Base-by-base conservation (phyloP, 2,888 invertebrate genomes). In the Terebella lapidaria region DNA sequence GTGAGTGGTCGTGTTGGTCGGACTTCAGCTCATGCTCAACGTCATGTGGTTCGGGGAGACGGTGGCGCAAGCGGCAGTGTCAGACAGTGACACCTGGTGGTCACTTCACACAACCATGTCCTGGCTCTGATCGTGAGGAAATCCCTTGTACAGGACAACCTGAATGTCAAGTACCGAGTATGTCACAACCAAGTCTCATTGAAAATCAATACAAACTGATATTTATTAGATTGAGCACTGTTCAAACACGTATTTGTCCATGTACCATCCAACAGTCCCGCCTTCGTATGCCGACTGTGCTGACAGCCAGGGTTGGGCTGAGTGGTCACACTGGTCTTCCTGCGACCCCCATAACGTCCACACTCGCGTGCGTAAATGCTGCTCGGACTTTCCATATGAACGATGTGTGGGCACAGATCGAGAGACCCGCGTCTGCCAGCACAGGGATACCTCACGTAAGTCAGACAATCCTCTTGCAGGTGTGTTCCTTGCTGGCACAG, bases 1-100 rank as follows among this genome's bases (percentile, higher is more conserved):
- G 57, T 27, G 18, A 54, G 46, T 62, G 62, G 62, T 62, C 62
- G 18, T 62, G 62, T 47, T 62, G 62, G 62, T 45, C 54, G 4
- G 62, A 62, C 20, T 62, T 27, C 42, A 46, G 55, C 28, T 25
- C 56, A 5, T 62, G 62, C 29, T 59, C 59, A 20, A 56, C 30
- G 27, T 42, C 62, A 1, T 62, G 62, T 29, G 62, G 59, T 10
- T 22, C 45, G 2, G 59, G 59, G 22, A 26, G 52, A 28, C n/a
- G 35, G 24, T 59, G 56, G 42, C 20, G 61, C 5, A 30, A 22
- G 27, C 30, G 62, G 24, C 20, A 56, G 3, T 62, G 62, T 26
- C 57, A 54, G 27, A 42, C 49, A 4, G 56, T 26, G n/a, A 54
- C 22, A 4, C 1, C 54, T 0, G 59, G 55, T 26, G 46, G 18